Evolutionary conservation across 2,797 vertebrate genomes (phyloP).

Genomic region (Ateles fusciceps): DNA sequence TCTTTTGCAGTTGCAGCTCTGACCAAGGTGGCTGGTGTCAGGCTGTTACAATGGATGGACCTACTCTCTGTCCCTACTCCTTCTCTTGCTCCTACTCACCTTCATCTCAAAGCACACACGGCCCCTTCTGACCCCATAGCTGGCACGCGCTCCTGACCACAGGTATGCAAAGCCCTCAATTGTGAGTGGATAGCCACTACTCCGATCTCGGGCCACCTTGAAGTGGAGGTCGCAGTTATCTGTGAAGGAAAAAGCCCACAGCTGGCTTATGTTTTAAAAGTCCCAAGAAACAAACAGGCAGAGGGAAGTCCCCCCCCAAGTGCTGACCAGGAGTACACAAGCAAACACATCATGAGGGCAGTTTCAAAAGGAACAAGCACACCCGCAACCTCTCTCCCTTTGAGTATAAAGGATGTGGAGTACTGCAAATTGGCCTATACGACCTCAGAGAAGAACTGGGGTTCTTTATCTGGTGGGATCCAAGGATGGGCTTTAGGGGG

Average conservation of each 20-base stretch:
- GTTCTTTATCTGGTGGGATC: not conserved
- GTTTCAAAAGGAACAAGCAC: not conserved
- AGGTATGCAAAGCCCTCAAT: slow-evolving; percentile 96
- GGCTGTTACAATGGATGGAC: not conserved
- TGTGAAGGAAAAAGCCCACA: slow-evolving; percentile 74
- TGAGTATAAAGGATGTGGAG: not conserved
- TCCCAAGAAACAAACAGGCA: not conserved
- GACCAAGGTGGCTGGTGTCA: not conserved
- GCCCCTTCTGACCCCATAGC: slow-evolving; percentile 90
- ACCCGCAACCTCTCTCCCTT: not conserved
- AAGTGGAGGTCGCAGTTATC: slow-evolving; percentile 97
- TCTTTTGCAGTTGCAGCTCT: not conserved
- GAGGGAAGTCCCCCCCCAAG: not conserved
- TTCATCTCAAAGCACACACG: slow-evolving; percentile 95
- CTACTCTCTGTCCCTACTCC: not conserved
- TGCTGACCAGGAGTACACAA: not conserved
- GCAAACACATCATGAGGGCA: not conserved
- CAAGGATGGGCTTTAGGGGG: not conserved
- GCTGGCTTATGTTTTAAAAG: not conserved
- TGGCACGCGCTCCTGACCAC: slow-evolving; percentile 94
- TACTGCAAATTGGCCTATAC: not conserved
- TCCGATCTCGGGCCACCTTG: slow-evolving; percentile 94
- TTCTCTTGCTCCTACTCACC: slow-evolving; percentile 81
- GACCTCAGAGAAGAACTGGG: not conserved
- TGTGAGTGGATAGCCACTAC: slow-evolving; percentile 94